phyloP scores from a whole-genome alignment of 2,888 invertebrate species.

The Drosophila borborema region DNA sequence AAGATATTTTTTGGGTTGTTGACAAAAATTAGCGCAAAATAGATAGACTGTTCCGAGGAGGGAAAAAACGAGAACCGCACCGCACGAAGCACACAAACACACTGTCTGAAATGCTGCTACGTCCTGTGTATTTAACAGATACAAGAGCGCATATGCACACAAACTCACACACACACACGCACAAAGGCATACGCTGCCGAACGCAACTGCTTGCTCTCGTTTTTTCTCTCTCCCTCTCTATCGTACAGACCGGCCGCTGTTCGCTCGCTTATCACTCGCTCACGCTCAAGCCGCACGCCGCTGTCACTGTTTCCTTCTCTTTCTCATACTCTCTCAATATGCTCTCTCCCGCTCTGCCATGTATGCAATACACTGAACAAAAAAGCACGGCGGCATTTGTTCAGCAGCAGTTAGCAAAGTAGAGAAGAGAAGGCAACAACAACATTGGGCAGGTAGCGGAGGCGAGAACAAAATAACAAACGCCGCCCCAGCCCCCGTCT shows the following conservation, averaged over 20 bases:
- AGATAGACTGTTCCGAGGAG: slow-evolving; percentile 57
- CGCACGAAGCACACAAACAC: slow-evolving; percentile 83
- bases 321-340: slow-evolving; percentile 22
- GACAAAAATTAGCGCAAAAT: slow-evolving; percentile 78
- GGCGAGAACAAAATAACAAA: slow-evolving; percentile 63
- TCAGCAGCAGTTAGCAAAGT: slow-evolving; percentile 77
- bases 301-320: slow-evolving; percentile 33
- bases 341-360: slow-evolving; percentile 40
- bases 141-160: slow-evolving; percentile 35
- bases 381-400: slow-evolving; percentile 67
- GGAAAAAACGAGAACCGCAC: slow-evolving; percentile 79
- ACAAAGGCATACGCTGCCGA: slow-evolving; percentile 9
- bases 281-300: slow-evolving; percentile 35
- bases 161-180: slow-evolving; percentile 10
- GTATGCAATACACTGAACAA: slow-evolving; percentile 70
- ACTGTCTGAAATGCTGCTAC: slow-evolving; percentile 74
- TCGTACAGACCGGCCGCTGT: slow-evolving; percentile 40
- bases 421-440: slow-evolving; percentile 79
- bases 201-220: slow-evolving; percentile 40
- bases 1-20: slow-evolving; percentile 67
- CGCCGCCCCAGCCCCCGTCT: slow-evolving; percentile 32
- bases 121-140: slow-evolving; percentile 81
- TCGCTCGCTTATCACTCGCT: slow-evolving; percentile 54
- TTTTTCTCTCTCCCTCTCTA: slow-evolving; percentile 32
- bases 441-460: slow-evolving; percentile 56